These are phyloP conservation scores for Eremobia ochroleuca DNA, from an alignment of 2,888 invertebrate species.

Conservation along the genomic window DNA sequence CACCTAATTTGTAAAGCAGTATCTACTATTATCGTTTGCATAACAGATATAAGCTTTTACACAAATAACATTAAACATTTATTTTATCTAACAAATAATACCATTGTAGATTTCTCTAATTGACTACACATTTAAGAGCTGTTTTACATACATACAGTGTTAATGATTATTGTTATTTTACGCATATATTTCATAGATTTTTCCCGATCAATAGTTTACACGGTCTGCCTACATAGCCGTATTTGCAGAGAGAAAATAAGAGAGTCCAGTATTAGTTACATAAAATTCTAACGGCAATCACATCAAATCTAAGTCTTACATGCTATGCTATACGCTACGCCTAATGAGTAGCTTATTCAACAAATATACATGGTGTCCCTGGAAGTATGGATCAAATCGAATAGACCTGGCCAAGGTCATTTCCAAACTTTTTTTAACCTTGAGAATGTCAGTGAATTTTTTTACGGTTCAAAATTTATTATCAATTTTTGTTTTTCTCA, in stretches of 20 bases:
- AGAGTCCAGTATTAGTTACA: constrained; percentile 63
- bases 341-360: constrained; percentile 62
- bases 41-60: constrained; percentile 81
- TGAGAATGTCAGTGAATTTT: too few species aligned
- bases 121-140: constrained; percentile 74
- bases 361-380: too few species aligned
- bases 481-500: too few species aligned
- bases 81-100: constrained; percentile 78
- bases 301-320: constrained; percentile 78
- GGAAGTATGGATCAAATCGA: too few species aligned
- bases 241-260: constrained; percentile 58
- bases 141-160: constrained; percentile 64
- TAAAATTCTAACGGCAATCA: constrained; percentile 77
- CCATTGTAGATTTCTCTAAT: constrained; percentile 70
- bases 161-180: constrained; percentile 44
- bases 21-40: constrained; percentile 77
- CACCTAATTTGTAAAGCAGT: constrained; percentile 89
- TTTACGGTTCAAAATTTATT: too few species aligned
- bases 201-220: constrained; percentile 13
- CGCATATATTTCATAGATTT: constrained; percentile 30
- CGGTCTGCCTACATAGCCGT: constrained; percentile 40
- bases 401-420: too few species aligned
- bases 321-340: constrained; percentile 65
- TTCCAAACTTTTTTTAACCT: too few species aligned
- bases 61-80: constrained; percentile 84